Evolutionary conservation across 1,140 invertebrate genomes (phyloP), one percentile per base, ranked within the genome.

Genomic region (Bombus waltoni): DNA sequence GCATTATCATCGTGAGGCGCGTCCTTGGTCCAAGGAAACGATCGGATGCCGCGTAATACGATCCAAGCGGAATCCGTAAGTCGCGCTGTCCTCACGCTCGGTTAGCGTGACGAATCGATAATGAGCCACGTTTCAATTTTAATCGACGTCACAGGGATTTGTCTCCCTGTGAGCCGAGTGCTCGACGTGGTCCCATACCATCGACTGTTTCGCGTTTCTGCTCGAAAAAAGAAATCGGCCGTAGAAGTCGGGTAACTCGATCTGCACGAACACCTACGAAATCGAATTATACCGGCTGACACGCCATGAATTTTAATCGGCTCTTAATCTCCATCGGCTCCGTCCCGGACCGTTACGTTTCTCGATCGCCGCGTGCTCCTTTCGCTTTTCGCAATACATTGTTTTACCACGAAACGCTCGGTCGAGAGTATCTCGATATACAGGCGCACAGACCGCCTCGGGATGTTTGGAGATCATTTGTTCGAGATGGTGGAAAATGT

Each of bases 221-320:
- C 66, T 32, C 10, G 59, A 11, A 78, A 70, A 87, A 80, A 85
- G 70, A 79, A 73, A 62, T 47, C 82, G 68, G 65, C 44, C 81
- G 47, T 13, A 13, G 74, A 40, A n/a, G 74, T 57, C 73, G 76
- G 40, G 86, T 87, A 87, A 87, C 83, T 85, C 83, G 86, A 87
- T 87, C 86, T 85, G 77, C 86, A 80, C 83, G 77, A 87, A 87
- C 86, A 87, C 86, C 86, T 87, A 87, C 86, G 83, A 87, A 87
- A 85, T 87, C 83, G 83, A 87, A 87, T 87, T 87, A 87, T 87
- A 81, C 83, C 72, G 83, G 72, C 83, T 44, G 86, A 87, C 86
- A 81, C 77, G 83, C 83, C 83, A 81, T 87, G 86, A 87, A 87
- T 87, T 87, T 87, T 87, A 87, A 87, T 87, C 86, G 86, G 42